A percentile compares a stretch with the other conserved stretches of the same genome.
phyloP scores from a whole-genome alignment of 2,797 vertebrate genomes.

The Thunnus albacares region DNA sequence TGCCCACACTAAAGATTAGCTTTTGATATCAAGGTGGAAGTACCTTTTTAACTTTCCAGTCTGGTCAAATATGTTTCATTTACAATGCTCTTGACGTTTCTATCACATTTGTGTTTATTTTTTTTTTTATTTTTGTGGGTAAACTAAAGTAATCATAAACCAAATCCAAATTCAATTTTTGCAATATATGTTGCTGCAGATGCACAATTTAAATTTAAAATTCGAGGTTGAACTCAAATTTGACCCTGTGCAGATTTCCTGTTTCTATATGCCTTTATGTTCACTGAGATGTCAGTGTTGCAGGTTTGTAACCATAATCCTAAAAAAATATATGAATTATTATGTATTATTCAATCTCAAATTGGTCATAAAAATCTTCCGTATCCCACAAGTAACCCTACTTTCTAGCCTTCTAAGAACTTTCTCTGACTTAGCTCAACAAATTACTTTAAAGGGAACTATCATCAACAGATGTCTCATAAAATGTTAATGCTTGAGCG shows the following conservation, averaged over 20 bases:
- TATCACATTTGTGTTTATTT: not conserved
- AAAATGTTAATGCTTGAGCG: not conserved
- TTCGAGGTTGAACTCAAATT: not conserved
- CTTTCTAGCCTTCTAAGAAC: not conserved
- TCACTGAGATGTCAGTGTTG: not conserved
- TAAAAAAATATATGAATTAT: not conserved
- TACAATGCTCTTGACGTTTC: not conserved
- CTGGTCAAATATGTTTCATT: not conserved
- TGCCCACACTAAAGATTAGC: constrained; percentile 22
- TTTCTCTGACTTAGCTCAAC: not conserved
- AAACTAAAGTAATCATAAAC: not conserved
- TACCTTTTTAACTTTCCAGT: not conserved
- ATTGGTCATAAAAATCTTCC: not conserved
- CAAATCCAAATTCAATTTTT: not conserved
- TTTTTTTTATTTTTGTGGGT: not conserved
- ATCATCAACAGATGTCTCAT: not conserved
- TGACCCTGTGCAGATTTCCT: constrained; percentile 30
- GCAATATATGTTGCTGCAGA: not conserved
- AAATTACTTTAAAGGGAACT: too few relatives aligned
- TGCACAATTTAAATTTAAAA: not conserved
- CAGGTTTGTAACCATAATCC: constrained; percentile 13
- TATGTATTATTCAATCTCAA: not conserved
- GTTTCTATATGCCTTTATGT: not conserved
- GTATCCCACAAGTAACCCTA: not conserved
- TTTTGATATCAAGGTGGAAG: not conserved